Percentiles rank a stretch among this genome's conserved stretches.
These are phyloP conservation scores for Romanogobio albipinnatus DNA, from an alignment of 2,113 vertebrate genomes.

Conservation along the genomic window DNA sequence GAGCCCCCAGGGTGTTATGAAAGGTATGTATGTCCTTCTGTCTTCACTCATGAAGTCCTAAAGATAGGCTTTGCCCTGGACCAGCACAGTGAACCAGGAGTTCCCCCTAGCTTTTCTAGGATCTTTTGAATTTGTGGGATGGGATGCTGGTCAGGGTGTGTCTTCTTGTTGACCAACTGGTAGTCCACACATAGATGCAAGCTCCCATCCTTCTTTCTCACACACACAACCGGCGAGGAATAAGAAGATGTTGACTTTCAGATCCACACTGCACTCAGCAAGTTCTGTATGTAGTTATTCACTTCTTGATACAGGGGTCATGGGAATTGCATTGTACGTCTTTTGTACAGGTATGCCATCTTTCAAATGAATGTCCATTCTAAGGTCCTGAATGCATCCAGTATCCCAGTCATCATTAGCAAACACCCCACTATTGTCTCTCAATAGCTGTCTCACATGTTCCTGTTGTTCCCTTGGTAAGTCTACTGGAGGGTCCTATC, in stretches of 20 bases:
- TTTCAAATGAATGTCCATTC: too few relatives aligned
- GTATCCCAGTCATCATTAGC: slow-evolving; percentile 19
- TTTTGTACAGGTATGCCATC: too few relatives aligned
- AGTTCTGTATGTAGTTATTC: not conserved
- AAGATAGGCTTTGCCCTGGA: too few relatives aligned
- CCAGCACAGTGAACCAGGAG: too few relatives aligned
- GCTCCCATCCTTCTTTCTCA: not conserved
- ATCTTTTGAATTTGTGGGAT: too few relatives aligned
- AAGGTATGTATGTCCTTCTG: too few relatives aligned
- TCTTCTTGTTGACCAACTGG: too few relatives aligned
- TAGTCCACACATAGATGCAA: not conserved
- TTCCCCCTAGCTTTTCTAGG: too few relatives aligned
- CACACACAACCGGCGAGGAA: not conserved
- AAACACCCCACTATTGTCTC: not conserved
- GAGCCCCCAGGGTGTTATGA: too few relatives aligned
- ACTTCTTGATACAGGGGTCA: not conserved
- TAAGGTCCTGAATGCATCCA: not conserved
- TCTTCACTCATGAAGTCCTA: too few relatives aligned
- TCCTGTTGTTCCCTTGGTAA: not conserved
- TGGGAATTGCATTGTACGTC: too few relatives aligned
- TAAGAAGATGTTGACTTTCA: not conserved
- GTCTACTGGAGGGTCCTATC: not conserved
- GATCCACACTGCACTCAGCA: not conserved
- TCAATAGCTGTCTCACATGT: not conserved
- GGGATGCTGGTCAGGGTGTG: too few relatives aligned